Evolutionary conservation across 2,888 invertebrate species (phyloP).

Genomic region (Drosophila falleni): DNA sequence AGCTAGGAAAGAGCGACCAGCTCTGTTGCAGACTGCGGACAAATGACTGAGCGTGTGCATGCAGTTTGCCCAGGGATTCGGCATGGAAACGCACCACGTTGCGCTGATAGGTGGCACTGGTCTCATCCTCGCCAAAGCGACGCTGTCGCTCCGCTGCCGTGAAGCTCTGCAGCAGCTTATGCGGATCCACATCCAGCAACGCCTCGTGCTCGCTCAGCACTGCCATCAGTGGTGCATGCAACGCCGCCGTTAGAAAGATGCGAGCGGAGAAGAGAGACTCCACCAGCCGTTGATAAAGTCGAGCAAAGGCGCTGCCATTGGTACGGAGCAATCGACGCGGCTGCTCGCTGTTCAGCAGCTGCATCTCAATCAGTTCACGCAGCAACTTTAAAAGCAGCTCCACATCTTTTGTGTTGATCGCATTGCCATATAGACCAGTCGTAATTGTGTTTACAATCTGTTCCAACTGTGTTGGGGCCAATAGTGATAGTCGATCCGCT

Average conservation of each 20-base stretch:
- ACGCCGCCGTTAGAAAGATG: conserved; percentile 95
- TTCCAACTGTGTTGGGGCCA: conserved; percentile 82
- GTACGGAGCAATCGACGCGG: conserved; percentile 92
- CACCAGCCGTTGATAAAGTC: conserved; percentile 94
- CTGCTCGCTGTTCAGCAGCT: conserved; percentile 90
- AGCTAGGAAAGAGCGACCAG: conserved; percentile 95
- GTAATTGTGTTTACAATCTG: conserved; percentile 85
- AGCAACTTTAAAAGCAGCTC: conserved; percentile 88
- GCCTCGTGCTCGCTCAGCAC: conserved; percentile 96
- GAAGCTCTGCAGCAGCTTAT: conserved; percentile 88
- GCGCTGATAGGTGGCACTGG: conserved; percentile 89
- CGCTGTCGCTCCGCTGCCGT: conserved; percentile 75
- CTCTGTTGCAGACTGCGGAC: conserved; percentile 93
- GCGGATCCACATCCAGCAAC: conserved; percentile 96
- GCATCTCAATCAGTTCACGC: conserved; percentile 89
- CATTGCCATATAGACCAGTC: conserved; percentile 90
- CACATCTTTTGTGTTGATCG: conserved; percentile 91
- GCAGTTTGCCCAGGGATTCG: conserved; percentile 92
- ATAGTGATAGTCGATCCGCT: conserved; percentile 87
- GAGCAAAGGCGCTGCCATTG: conserved; percentile 94
- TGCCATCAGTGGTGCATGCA: conserved; percentile 96
- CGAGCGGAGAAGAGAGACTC: conserved; percentile 96
- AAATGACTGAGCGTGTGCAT: conserved; percentile 92
- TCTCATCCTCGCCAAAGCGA: conserved; percentile 91
- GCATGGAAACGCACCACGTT: conserved; percentile 92